Evolutionary conservation across 2,113 vertebrate genomes (phyloP), one percentile per base, ranked within the genome.

Genomic region (Dinomys branickii): DNA sequence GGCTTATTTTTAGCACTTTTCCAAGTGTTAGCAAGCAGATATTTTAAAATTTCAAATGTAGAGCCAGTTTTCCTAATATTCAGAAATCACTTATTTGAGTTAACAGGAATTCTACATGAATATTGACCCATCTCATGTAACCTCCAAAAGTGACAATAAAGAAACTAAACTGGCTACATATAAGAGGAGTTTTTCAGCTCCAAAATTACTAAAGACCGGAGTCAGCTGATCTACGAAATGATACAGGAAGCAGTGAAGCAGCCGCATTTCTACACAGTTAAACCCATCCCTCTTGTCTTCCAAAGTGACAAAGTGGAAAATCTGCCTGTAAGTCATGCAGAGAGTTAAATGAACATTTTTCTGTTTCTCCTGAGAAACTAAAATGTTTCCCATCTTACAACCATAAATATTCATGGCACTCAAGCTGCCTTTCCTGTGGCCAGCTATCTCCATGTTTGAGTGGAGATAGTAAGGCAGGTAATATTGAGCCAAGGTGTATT

Each of bases 161-260:
- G 0, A 0, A 94, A 7, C 17, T 17, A 71, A 91, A 92, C 44
- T 41, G 83, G 92, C 97, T 82, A 80, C 73, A 38, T 88, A 1
- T 56, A 96, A 20, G 59, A 97, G 94, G 35, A 71, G 85, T 95
- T 94, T 98, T 98, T 98, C 97, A 95, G 93, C 97, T 98, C 33
- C 92, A 95, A 90, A 97, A 98, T 4, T 78, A 88, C 4, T 85
- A 94, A 96, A 98, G 93, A 97, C 16, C 85, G 87, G 1, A 93
- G 78, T 78, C 84, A n/a, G 10, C 38, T 67, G 38, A 82, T 16
- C 93, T 73, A 95, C 19, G 33, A 91, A 98, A 90, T 91, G 61
- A 94, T 94, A 96, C 88, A 96, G 67, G 69, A 69, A 85, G 90
- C 97, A 97, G 94, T 88, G 94, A 96, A 97, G 59, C 5, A 94